phyloP scores from a whole-genome alignment of 2,888 invertebrate genomes.

The Eupithecia abbreviata region DNA sequence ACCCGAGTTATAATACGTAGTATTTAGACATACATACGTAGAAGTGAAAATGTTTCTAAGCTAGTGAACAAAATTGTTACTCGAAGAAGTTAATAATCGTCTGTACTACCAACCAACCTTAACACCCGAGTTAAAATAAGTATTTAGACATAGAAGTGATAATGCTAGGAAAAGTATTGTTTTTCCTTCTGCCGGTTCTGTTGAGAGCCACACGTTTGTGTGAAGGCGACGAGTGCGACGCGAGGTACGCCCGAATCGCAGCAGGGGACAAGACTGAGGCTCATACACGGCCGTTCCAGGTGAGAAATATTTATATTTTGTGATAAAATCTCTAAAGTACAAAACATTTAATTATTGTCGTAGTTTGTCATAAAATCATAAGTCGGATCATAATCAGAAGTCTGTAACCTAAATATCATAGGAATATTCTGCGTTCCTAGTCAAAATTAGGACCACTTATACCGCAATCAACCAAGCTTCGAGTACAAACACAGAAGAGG shows the following conservation, averaged over 20 bases:
- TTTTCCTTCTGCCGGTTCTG: slow-evolving; percentile 52
- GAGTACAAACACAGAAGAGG: too few relatives aligned
- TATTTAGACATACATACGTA: neutral
- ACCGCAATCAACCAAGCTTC: too few relatives aligned
- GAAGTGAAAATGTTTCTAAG: slow-evolving; percentile 51
- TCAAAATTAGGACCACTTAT: too few relatives aligned
- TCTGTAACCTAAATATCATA: too few relatives aligned
- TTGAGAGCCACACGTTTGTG: slow-evolving; percentile 56
- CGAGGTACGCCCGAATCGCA: slow-evolving; percentile 55
- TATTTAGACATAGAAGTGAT: slow-evolving; percentile 26
- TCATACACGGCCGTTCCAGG: slow-evolving; percentile 74
- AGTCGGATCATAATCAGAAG: too few relatives aligned
- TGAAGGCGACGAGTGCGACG: slow-evolving; percentile 50
- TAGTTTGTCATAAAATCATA: too few relatives aligned
- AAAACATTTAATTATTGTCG: too few relatives aligned
- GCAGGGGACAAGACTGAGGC: slow-evolving; percentile 62
- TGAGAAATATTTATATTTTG: slow-evolving; percentile 42
- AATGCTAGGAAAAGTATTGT: slow-evolving; percentile 57
- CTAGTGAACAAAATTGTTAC: neutral
- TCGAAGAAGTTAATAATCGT: neutral
- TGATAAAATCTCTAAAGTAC: too few relatives aligned
- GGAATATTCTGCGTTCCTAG: too few relatives aligned
- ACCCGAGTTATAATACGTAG: neutral
- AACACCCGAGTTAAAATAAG: neutral
- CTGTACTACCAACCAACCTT: neutral